Evolutionary conservation across 2,113 vertebrate genomes (phyloP).

Genomic region (Scortum barcoo): DNA sequence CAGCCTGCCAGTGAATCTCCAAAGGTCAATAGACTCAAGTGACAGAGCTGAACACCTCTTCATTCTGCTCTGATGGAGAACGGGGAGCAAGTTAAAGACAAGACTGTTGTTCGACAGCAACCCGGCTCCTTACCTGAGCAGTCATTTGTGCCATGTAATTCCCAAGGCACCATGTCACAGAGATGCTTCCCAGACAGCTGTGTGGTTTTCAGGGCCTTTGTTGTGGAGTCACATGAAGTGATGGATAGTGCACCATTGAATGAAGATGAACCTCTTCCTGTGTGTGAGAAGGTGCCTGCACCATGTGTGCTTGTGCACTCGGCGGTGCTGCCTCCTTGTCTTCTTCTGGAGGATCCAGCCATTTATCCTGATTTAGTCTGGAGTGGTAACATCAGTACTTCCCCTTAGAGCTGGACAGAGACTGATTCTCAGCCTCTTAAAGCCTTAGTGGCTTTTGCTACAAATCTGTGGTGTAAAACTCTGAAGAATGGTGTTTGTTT

Average conservation of each 20-base stretch:
- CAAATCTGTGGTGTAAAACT: conserved; percentile 66
- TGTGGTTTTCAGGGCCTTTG: conserved; percentile 56
- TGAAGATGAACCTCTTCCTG: conserved; percentile 79
- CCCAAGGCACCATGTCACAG: conserved; percentile 65
- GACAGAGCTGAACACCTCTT: conserved; percentile 67
- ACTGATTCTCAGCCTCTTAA: conserved; percentile 61
- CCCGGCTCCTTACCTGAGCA: conserved; percentile 54
- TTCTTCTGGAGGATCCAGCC: conserved; percentile 51
- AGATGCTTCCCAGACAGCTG: conserved; percentile 56
- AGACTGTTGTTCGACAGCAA: conserved; percentile 50
- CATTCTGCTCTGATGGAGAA: conserved; percentile 68
- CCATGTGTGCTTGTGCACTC: conserved; percentile 64
- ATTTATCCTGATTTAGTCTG: conserved; percentile 82
- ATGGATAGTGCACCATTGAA: conserved; percentile 74
- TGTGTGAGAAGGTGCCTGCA: conserved; percentile 48
- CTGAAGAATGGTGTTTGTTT: conserved; percentile 66
- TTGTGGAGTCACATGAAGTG: conserved; percentile 68
- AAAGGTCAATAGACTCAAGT: conserved; percentile 79
- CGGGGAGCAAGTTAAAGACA: conserved; percentile 61
- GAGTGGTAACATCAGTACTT: conserved; percentile 77
- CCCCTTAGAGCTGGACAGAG: conserved; percentile 74
- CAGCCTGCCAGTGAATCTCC: conserved; percentile 57
- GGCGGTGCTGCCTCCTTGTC: conserved; percentile 52
- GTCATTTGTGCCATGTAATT: conserved; percentile 70
- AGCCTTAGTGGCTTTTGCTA: conserved; percentile 41